Evolutionary conservation across 2,797 vertebrate species (phyloP), one percentile per base, ranked within the genome.

Genomic region (Aldrovandia affinis): DNA sequence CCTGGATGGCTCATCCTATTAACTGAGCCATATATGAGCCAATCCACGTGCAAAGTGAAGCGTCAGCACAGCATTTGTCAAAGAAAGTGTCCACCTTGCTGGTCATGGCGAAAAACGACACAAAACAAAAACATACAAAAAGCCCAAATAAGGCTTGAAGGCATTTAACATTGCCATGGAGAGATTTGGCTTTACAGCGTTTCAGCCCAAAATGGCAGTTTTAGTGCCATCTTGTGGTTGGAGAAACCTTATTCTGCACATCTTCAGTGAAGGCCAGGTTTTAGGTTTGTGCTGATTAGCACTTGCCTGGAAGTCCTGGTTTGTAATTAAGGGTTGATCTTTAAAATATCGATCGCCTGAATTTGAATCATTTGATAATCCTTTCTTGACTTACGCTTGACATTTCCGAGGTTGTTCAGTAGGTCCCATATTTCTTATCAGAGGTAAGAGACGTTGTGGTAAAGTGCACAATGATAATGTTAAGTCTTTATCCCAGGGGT

Each of bases 171-270:
- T 8, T 73, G 33, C 68, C 33, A 65, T 30, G 8, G 14, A 25
- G 28, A 28, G 61, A 70, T 18, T 70, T 1, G 2, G n/a, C n/a
- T 75, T 75, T 39, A 33, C 10, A 20, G 47, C 25, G 22, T 59
- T 55, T 59, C 12, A 36, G 36, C 33, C 55, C 52, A 59, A 57
- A 81, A 55, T 39, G 55, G 36, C 18, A 33, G 5, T 10, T 63
- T 28, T 50, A 86, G 61, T 86, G 87, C 87, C 88, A 89, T 87
- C 89, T 88, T 47, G 87, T 89, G 89, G 50, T 36, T 44, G 77
- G 81, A 52, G 33, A 33, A 36, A 28, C 61, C 33, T 25, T 25
- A 12, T 44, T 30, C 75, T 18, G 44, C 28, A 39, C 33, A 20
- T 70, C 33, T 30, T 36, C 15, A 70, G 33, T 20, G 30, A 70